A percentile compares a stretch with the other conserved stretches of the same genome.
Evolutionary conservation across 2,113 vertebrate species (phyloP).

Genomic region (Alethe castanea): DNA sequence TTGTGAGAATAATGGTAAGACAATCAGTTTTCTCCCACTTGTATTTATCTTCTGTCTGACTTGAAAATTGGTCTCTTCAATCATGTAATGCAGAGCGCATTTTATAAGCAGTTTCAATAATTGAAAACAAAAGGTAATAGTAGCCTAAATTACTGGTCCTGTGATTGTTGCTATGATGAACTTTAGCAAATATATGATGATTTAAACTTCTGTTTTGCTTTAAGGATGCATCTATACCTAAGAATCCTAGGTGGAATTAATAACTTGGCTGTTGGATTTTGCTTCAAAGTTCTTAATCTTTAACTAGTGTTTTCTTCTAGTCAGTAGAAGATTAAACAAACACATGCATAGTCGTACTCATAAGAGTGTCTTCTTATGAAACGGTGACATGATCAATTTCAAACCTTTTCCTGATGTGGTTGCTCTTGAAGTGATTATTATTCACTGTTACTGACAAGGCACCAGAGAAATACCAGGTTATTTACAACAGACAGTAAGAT

Average conservation of each 20-base stretch:
- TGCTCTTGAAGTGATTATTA: background rate
- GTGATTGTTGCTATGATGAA: background rate
- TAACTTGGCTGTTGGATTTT: background rate
- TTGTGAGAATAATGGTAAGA: background rate
- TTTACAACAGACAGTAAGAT: background rate
- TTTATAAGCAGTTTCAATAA: background rate
- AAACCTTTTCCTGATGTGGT: background rate
- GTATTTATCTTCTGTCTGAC: background rate
- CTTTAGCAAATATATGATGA: background rate
- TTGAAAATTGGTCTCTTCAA: background rate
- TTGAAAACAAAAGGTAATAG: background rate
- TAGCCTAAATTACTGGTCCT: background rate
- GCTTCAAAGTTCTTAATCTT: background rate
- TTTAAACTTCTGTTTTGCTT: background rate
- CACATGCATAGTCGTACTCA: background rate
- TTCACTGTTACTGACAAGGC: background rate
- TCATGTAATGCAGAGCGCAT: background rate
- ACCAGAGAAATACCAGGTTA: background rate
- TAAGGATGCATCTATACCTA: background rate
- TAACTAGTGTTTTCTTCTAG: background rate
- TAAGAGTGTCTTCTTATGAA: background rate
- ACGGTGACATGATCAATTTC: background rate
- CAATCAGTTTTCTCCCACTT: background rate
- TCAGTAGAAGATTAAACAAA: background rate
- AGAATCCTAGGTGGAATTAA: background rate